Evolutionary conservation across 1,140 invertebrate genomes (phyloP), one percentile per base, ranked within the genome.

Genomic region (Coenobita brevimanus): DNA sequence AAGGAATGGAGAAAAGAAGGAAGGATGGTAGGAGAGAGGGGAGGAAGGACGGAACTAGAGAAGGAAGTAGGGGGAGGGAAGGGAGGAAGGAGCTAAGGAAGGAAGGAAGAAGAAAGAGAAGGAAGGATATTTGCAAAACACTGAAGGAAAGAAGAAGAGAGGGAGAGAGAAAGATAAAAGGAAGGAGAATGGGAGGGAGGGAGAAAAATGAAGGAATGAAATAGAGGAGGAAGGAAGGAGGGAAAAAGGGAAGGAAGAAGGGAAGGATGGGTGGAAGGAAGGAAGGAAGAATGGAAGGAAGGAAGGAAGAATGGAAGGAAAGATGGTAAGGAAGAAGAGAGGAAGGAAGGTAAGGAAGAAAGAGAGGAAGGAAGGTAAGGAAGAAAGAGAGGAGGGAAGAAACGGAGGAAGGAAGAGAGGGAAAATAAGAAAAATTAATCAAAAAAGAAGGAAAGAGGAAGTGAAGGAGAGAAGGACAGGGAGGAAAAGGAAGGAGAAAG

Each of bases 21-120:
- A 57, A n/a, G n/a, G 54, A 57, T 57, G n/a, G 54, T 13, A 57
- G 10, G n/a, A n/a, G n/a, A n/a, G 54, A 57, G 54, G n/a, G 54
- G 54, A 57, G 54, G 54, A n/a, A 57, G n/a, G n/a, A 57, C 54
- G n/a, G n/a, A n/a, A 57, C 13, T 13, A 57, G n/a, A 57, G n/a
- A 57, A n/a, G n/a, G 54, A n/a, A 57, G 54, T 10, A 57, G 54
- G 54, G n/a, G 54, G 54, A 57, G 54, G 54, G 54, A 57, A n/a
- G 54, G n/a, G 54, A n/a, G n/a, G 54, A n/a, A 57, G 54, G 54
- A 57, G 54, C 13, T 10, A 57, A n/a, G n/a, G 54, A 57, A n/a
- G n/a, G 54, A 57, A n/a, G n/a, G 54, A 57, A n/a, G n/a, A n/a
- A 57, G 54, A 57, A n/a, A 57, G 54, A 57, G 54, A 57, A n/a